Percentiles rank a stretch among this genome's conserved stretches.
phyloP scores from a whole-genome alignment of 2,888 invertebrate species.

The Drosophila diplacantha region DNA sequence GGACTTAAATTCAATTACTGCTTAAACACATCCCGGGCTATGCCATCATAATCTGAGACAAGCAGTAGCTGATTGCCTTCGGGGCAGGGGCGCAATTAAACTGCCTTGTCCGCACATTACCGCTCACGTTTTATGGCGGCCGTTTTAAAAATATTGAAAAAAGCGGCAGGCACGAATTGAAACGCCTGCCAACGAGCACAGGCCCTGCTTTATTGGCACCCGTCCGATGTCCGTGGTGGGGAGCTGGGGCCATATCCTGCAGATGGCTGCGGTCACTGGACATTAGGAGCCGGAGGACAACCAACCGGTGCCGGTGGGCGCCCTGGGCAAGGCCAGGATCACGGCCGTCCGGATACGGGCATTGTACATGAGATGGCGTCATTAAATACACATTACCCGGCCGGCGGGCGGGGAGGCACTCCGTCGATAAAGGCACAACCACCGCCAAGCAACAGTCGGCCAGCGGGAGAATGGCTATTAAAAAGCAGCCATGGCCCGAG shows the following conservation, averaged over 20 bases:
- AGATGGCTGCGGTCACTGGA: constrained; percentile 53
- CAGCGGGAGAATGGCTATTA: constrained; percentile 60
- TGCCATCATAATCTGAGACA: constrained; percentile 30
- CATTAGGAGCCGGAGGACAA: constrained; percentile 51
- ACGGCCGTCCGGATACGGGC: constrained; percentile 44
- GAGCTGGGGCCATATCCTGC: constrained; percentile 30
- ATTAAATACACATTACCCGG: constrained; percentile 70
- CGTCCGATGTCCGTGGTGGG: constrained; percentile 20
- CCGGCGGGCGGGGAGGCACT: constrained; percentile 14
- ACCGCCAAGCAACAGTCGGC: constrained; percentile 57
- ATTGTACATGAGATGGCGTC: constrained; percentile 73
- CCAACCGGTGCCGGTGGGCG: constrained; percentile 23
- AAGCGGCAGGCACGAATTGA: constrained; percentile 36
- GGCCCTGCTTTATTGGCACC: constrained; percentile 62
- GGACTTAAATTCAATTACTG: constrained; percentile 30
- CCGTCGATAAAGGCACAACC: constrained; percentile 55
- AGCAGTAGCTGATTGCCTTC: constrained; percentile 17
- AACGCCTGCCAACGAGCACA: constrained; percentile 50
- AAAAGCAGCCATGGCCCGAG: constrained; percentile 48
- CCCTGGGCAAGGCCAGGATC: constrained; percentile 28
- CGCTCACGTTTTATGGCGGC: constrained; percentile 49
- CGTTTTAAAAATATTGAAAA: constrained; percentile 59
- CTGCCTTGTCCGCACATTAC: constrained; percentile 24
- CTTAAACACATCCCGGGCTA: constrained; percentile 4
- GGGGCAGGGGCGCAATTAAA: constrained; percentile 43